Base-by-base conservation (phyloP, 2,113 vertebrate genomes). In the Neodon shergylaensis region DNA sequence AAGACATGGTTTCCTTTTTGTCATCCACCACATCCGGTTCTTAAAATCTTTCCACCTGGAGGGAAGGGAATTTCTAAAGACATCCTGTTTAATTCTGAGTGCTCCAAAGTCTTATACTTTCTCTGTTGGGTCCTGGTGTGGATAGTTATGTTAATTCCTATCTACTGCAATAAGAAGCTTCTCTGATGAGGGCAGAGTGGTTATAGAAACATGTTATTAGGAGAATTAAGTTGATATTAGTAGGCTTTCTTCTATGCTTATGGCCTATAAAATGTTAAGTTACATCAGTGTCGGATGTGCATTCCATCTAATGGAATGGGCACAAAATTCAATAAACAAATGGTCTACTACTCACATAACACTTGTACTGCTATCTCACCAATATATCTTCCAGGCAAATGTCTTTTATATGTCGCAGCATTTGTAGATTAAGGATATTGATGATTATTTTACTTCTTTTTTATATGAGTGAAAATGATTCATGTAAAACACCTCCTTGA, bases 131-230 rank as follows among this genome's bases (percentile, higher is more conserved):
- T 17, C 31, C 36, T n/a, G 52, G 22, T 54, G 9, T 22, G 17
- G 28, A 78, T 52, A 16, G 33, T 36, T 52, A 3, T 11, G 7
- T 79, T 79, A n/a, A 22, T 54, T 54, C 22, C 49, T 33, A 36
- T 79, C 7, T 11, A 79, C 77, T 79, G 4, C 33, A 79, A 54
- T 33, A 79, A 10, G 33, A 49, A 22, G 31, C 31, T 54, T 54
- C 4, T 79, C 49, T 22, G 8, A 12, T 12, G 17, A 54, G 17
- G 2, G 8, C 2, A 36, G 19, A 54, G 1, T 36, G 9, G 1
- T 0, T 19, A 22, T 54, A 54, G 9, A 19, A 22, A 52, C 9
- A 36, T 33, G 4, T 36, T 33, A 79, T 54, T 54, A 79, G 31
- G 47, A 79, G 9, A 79, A 36, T 54, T 79, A 49, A 21, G 49